These are phyloP conservation scores for Drepana falcataria DNA, from an alignment of 2,888 invertebrate species.

Conservation along the genomic window DNA sequence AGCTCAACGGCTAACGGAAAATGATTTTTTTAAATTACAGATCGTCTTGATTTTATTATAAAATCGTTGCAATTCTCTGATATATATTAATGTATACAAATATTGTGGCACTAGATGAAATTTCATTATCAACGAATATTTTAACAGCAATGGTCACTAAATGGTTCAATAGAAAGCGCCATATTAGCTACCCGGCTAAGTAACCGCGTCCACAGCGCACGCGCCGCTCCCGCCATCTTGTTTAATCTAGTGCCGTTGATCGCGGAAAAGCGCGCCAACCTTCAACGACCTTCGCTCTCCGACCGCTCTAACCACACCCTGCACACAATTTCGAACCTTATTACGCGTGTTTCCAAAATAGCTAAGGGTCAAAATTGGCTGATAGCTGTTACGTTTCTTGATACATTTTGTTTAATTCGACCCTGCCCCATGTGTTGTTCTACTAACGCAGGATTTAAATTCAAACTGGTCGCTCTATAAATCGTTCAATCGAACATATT, in stretches of 20 bases:
- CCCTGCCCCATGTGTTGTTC: slow-evolving; percentile 54
- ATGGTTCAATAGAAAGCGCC: slow-evolving; percentile 23
- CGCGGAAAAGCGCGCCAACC: slow-evolving; percentile 78
- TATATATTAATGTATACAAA: too few species aligned
- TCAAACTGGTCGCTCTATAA: slow-evolving; percentile 53
- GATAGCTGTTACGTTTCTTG: slow-evolving; percentile 13
- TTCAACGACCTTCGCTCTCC: slow-evolving; percentile 79
- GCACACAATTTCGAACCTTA: slow-evolving; percentile 32
- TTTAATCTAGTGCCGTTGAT: slow-evolving; percentile 76
- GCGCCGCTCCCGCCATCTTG: slow-evolving; percentile 76
- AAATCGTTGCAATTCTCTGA: too few species aligned
- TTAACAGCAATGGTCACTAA: too few species aligned
- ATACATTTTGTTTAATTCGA: slow-evolving; percentile 25
- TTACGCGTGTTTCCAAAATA: slow-evolving; percentile 9
- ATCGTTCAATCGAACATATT: slow-evolving; percentile 51
- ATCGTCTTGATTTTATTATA: too few species aligned
- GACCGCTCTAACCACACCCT: slow-evolving; percentile 50
- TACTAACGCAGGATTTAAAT: slow-evolving; percentile 59
- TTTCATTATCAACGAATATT: too few species aligned
- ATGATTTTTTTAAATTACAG: too few species aligned
- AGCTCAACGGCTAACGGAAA: too few species aligned
- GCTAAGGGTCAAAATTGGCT: slow-evolving; percentile 22
- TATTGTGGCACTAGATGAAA: too few species aligned
- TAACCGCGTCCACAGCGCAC: slow-evolving; percentile 65
- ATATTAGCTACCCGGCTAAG: slow-evolving; percentile 53